Base-by-base conservation (phyloP, 1,140 invertebrate genomes). In the Drosophila parabipectinata region DNA sequence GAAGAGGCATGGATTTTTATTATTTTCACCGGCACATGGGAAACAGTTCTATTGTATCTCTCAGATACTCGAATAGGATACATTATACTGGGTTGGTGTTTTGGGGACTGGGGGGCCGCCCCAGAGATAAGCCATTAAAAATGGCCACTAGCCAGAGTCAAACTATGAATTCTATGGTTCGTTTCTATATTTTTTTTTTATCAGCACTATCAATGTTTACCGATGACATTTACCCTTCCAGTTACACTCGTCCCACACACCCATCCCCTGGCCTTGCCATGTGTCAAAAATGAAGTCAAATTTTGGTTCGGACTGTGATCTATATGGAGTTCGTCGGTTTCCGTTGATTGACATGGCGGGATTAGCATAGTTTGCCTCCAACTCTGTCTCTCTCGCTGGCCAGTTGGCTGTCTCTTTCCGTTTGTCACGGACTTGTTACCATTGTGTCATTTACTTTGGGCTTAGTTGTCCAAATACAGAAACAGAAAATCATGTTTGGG, bases 71-170 rank as follows among this genome's bases (percentile, higher is more conserved):
- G 47, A 26, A 58, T 47, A 34, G 53, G 60, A 74, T 74, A 68
- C 51, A 56, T 51, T 45, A 30, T 50, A 30, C 8, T 56, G 55
- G 58, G 37, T 55, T 60, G 55, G 32, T 58, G 63, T 18, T 41
- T 45, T 74, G 58, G 57, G 73, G 67, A 66, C 62, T 74, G 6
- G 56, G 6, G 56, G 39, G 45, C 60, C 47, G 34, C 6, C 30
- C 60, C 54, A 12, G 50, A 87, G 82, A 87, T 87, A 87, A 87
- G 83, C 83, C 69, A 88, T 82, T 79, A 82, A 87, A 87, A 87
- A 87, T 87, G 82, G 82, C 82, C 83, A 87, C 82, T 81, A 81
- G 47, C 54, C 71, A 60, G 53, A 69, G 37, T 79, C 51, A 58
- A 64, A 67, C 59, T 37, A 37, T 37, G 34, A 21, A 5, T 53